phyloP scores from a whole-genome alignment of 1,140 invertebrate species.

The Trichoplusia ni region DNA sequence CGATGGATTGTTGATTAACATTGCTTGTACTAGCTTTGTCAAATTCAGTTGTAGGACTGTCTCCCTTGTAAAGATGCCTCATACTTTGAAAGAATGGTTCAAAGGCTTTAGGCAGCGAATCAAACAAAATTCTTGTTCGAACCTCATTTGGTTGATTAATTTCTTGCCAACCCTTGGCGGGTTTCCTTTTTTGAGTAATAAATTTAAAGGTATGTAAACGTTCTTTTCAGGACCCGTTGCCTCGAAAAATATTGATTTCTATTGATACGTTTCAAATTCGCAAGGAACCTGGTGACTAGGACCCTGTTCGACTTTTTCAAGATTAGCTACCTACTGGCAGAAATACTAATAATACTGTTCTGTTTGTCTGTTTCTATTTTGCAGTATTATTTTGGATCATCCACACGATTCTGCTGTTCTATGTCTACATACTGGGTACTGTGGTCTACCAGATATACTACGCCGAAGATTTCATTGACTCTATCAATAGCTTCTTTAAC shows the following conservation, averaged over 20 bases:
- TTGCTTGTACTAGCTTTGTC: not conserved
- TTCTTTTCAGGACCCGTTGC: not conserved
- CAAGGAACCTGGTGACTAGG: too few relatives aligned
- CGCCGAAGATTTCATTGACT: conserved; percentile 28
- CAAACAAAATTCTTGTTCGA: conserved; percentile 31
- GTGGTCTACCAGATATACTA: conserved; percentile 36
- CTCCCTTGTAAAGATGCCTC: not conserved
- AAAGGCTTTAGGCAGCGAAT: not conserved
- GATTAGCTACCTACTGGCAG: too few relatives aligned
- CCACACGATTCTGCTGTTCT: conserved; percentile 16
- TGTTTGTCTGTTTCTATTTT: conserved; percentile 4
- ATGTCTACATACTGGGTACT: conserved; percentile 27
- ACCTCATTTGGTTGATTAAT: conserved; percentile 39
- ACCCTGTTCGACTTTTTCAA: too few relatives aligned
- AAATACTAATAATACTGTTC: too few relatives aligned
- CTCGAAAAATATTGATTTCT: too few relatives aligned
- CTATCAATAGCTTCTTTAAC: conserved; percentile 43
- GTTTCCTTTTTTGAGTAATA: conserved; percentile 30
- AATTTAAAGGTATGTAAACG: conserved; percentile 30
- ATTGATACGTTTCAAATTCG: too few relatives aligned
- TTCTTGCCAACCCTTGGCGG: conserved; percentile 38
- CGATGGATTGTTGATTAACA: not conserved
- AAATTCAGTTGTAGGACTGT: not conserved
- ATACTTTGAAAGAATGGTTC: not conserved
- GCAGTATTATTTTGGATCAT: conserved; percentile 39